Conservation (phyloP, 2,888 invertebrate genomes). For the Nasonovia ribisnigri region DNA sequence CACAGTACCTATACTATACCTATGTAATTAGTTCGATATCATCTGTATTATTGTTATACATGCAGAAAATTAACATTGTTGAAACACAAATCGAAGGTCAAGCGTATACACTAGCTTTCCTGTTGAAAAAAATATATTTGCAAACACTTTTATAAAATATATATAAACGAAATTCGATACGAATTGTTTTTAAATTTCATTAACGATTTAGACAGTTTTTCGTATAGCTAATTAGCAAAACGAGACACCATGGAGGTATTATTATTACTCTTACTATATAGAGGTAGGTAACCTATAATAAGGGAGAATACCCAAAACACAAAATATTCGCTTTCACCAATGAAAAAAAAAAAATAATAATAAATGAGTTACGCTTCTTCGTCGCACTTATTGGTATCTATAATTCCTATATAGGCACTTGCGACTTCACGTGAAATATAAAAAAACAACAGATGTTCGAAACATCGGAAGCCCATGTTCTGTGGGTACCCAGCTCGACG, state of each 20-base stretch:
- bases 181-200: neutral
- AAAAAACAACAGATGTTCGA: neutral
- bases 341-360: neutral
- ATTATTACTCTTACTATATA: neutral
- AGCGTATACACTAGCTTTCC: neutral
- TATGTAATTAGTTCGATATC: constrained; percentile 10
- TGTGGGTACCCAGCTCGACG: neutral
- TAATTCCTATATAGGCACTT: neutral
- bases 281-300: neutral
- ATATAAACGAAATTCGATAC: constrained; percentile 32
- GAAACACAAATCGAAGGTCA: constrained; percentile 38
- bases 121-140: constrained; percentile 5
- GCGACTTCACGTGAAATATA: neutral
- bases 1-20: neutral
- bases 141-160: neutral
- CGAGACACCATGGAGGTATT: neutral
- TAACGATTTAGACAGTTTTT: neutral
- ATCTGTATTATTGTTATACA: neutral
- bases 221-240: constrained; percentile 12
- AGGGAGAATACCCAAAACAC: neutral
- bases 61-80: neutral
- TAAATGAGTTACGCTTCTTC: constrained; percentile 9
- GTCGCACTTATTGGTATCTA: neutral
- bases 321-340: constrained; percentile 39
- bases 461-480: neutral